Evolutionary conservation across 2,113 vertebrate genomes (phyloP).

Genomic region (Chamaea fasciata): DNA sequence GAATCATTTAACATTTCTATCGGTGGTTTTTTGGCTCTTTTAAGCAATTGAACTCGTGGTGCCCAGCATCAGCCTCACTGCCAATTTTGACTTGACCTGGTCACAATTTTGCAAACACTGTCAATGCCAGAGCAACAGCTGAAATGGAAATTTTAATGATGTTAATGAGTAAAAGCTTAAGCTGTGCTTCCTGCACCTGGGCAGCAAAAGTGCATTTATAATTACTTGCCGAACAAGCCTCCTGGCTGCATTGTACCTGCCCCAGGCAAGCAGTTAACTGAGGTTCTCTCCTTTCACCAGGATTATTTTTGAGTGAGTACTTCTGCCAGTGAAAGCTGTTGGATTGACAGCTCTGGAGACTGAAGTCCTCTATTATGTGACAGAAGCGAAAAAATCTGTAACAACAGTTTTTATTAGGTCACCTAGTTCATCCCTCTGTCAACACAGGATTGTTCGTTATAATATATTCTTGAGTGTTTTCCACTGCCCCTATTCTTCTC

Average conservation of each 20-base stretch:
- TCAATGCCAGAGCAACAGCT: constrained; percentile 38
- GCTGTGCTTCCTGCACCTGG: constrained; percentile 43
- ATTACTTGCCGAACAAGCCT: constrained; percentile 55
- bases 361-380: constrained; percentile 43
- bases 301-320: constrained; percentile 47
- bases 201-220: constrained; percentile 55
- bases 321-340: constrained; percentile 25
- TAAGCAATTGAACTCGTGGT: constrained; percentile 1
- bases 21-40: background rate
- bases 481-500: accelerated
- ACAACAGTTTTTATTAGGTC: constrained; percentile 60
- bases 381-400: constrained; percentile 40
- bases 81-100: constrained; percentile 42
- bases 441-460: constrained; percentile 2
- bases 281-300: constrained; percentile 30
- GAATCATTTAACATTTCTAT: constrained; percentile 29
- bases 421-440: constrained; percentile 43
- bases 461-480: background rate
- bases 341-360: constrained; percentile 57
- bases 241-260: constrained; percentile 34
- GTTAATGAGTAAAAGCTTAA: constrained; percentile 62
- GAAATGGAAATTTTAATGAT: constrained; percentile 64
- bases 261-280: constrained; percentile 57
- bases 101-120: constrained; percentile 15
- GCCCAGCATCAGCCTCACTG: background rate